A percentile compares a stretch with the other conserved stretches of the same genome.
phyloP scores from a whole-genome alignment of 2,888 invertebrate species.

The Zhuqinia jingwanae region DNA sequence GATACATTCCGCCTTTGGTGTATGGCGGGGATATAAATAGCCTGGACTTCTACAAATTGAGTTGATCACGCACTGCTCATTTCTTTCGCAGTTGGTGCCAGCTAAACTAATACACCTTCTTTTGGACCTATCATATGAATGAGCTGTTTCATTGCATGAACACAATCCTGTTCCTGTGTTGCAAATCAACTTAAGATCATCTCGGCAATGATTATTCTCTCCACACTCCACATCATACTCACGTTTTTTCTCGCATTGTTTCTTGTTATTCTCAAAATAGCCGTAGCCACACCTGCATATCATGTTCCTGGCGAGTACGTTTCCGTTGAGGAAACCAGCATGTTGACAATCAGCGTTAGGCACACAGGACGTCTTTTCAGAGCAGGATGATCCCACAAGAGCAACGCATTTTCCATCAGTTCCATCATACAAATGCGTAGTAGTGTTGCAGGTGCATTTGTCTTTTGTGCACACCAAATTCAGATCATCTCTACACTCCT shows the following conservation, averaged over 20 bases:
- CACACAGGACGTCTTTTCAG: slow-evolving; percentile 27
- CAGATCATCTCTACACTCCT: slow-evolving; percentile 52
- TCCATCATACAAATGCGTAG: slow-evolving; percentile 37
- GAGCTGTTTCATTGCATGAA: slow-evolving; percentile 48
- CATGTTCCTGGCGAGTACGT: slow-evolving; percentile 43
- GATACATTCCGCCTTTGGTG: slow-evolving; percentile 49
- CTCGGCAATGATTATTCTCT: slow-evolving; percentile 37
- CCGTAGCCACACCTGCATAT: slow-evolving; percentile 49
- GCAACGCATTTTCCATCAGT: slow-evolving; percentile 38
- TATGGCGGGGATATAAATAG: slow-evolving; percentile 58
- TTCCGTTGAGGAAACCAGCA: slow-evolving; percentile 57
- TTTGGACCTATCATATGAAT: slow-evolving; percentile 51
- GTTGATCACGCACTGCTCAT: slow-evolving; percentile 55
- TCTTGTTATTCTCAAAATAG: slow-evolving; percentile 42
- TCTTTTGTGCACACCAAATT: slow-evolving; percentile 39
- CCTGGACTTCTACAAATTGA: slow-evolving; percentile 48
- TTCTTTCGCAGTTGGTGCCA: slow-evolving; percentile 48
- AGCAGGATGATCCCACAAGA: slow-evolving; percentile 49
- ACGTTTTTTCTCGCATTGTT: slow-evolving; percentile 35
- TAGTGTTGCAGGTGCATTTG: slow-evolving; percentile 42
- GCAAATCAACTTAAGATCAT: slow-evolving; percentile 57
- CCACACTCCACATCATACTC: slow-evolving; percentile 43
- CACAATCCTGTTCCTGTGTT: slow-evolving; percentile 23
- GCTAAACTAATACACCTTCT: slow-evolving; percentile 48
- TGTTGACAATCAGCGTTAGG: slow-evolving; percentile 35